Conservation (phyloP, 2,888 invertebrate species). For the Beris morrisii region DNA sequence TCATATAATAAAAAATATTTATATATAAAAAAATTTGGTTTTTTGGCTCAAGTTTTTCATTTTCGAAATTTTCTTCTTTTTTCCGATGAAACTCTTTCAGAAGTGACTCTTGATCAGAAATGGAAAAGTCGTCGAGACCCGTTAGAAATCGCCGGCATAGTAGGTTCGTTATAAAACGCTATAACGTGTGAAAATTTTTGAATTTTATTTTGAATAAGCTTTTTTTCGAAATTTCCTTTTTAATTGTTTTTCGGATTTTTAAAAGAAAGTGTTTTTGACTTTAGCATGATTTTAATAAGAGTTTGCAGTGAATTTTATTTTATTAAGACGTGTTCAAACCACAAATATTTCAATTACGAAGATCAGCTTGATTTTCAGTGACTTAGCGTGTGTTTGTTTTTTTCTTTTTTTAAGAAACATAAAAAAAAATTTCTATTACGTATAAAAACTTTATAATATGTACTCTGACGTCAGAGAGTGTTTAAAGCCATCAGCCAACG, state of each 20-base stretch:
- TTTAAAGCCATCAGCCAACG: no score
- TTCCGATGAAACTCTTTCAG: conserved; percentile 6
- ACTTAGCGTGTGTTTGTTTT: no score
- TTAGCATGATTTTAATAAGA: conserved; percentile 3
- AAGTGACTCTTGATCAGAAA: conserved; percentile 19
- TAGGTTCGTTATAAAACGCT: conserved; percentile 60
- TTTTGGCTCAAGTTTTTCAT: conserved; percentile 1
- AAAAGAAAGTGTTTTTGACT: neutral
- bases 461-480: no score
- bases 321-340: neutral
- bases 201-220: conserved; percentile 11
- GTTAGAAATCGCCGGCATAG: conserved; percentile 72
- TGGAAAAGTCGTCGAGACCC: conserved; percentile 62
- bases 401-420: no score
- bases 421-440: no score
- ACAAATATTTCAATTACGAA: neutral
- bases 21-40: neutral
- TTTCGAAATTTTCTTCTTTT: conserved; percentile 16
- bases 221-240: conserved; percentile 20
- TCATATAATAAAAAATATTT: conserved; percentile 8
- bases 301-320: conserved; percentile 7
- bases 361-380: no score
- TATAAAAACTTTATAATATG: no score
- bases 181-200: conserved; percentile 22
- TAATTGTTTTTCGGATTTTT: neutral